A percentile compares a stretch with the other conserved stretches of the same genome.
Conservation (phyloP, 37 sponge, comb jelly and placozoan species). For the Tethya wilhelma region DNA sequence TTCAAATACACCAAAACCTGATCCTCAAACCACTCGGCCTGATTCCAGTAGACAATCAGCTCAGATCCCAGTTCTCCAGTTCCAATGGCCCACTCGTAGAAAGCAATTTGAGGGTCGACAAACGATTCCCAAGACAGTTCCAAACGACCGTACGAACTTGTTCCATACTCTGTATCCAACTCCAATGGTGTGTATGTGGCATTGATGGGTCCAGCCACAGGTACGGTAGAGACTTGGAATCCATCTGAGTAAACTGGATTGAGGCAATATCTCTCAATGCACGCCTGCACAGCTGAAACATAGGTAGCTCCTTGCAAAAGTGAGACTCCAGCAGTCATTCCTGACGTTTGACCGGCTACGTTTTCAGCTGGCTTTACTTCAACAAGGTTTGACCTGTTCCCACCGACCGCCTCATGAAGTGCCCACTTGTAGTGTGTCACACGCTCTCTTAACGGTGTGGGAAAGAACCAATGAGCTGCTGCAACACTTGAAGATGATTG, state of each 20-base stretch:
- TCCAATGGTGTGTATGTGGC: constrained; percentile 41
- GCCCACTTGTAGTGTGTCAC: constrained; percentile 72
- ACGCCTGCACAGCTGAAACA: constrained; percentile 38
- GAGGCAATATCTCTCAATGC: constrained; percentile 50
- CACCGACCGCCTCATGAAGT: constrained; percentile 1
- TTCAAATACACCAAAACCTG: background rate
- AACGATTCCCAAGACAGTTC: constrained; percentile 43
- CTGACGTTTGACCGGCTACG: constrained; percentile 19
- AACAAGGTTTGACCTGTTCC: background rate
- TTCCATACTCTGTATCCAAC: constrained; percentile 20
- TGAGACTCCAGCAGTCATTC: background rate
- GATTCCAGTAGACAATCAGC: constrained; percentile 32
- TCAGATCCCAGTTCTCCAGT: constrained; percentile 8
- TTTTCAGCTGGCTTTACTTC: constrained; percentile 14
- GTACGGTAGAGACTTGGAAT: constrained; percentile 41
- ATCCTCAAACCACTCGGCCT: constrained; percentile 9
- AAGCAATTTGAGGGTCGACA: constrained; percentile 2
- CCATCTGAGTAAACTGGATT: constrained; percentile 60
- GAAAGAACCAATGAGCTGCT: constrained; percentile 61
- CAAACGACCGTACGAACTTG: constrained; percentile 25
- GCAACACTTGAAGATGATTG: constrained; percentile 42
- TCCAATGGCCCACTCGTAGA: constrained; percentile 59
- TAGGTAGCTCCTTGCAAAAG: constrained; percentile 21
- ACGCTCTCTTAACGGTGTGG: constrained; percentile 14
- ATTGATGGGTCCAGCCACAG: constrained; percentile 10